Conservation (phyloP, 2,797 vertebrate species). For the Sebastes hubbsi region DNA sequence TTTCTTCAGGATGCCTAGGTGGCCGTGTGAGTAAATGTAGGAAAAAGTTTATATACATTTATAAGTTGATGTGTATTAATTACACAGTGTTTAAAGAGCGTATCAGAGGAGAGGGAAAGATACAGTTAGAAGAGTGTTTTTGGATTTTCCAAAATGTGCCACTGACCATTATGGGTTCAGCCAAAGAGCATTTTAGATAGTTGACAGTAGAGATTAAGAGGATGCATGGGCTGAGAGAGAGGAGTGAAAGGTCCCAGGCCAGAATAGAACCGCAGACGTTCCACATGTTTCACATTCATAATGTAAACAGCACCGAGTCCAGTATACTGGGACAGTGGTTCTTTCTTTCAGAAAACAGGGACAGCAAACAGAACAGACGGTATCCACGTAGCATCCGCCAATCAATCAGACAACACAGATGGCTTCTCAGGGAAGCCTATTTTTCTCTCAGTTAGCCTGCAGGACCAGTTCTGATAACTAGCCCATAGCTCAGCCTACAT, state of each 20-base stretch:
- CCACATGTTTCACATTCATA: background rate
- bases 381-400: background rate
- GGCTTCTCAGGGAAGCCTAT: slow-evolving; percentile 14
- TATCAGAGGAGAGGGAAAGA: background rate
- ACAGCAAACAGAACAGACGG: slow-evolving; percentile 18
- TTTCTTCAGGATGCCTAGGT: slow-evolving; percentile 37
- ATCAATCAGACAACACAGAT: slow-evolving; percentile 34
- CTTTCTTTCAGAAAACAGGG: background rate
- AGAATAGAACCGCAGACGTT: background rate
- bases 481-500: background rate
- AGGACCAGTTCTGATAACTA: background rate
- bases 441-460: slow-evolving; percentile 21
- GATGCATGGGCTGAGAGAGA: background rate
- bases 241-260: background rate
- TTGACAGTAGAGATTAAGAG: background rate
- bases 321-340: background rate
- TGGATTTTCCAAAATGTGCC: background rate
- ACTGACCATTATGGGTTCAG: background rate
- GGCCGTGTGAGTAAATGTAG: slow-evolving; percentile 12
- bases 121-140: background rate
- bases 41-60: background rate
- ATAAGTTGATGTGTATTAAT: slow-evolving; percentile 70
- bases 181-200: background rate
- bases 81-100: background rate
- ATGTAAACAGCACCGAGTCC: background rate